These are phyloP conservation scores for Delphinus delphis DNA, from an alignment of 2,113 vertebrate genomes.

Conservation along the genomic window DNA sequence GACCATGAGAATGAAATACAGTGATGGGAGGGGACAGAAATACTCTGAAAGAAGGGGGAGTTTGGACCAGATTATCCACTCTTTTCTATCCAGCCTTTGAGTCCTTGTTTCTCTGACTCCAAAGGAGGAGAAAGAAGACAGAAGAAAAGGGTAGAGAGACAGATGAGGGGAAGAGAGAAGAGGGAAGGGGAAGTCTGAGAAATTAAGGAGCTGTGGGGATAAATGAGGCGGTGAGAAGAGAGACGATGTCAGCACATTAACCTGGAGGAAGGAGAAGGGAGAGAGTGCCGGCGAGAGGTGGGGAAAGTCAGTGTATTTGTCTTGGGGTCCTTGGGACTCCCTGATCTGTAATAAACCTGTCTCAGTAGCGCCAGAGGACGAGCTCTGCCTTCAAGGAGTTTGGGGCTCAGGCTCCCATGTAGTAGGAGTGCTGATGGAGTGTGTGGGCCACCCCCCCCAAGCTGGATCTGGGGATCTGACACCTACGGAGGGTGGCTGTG, in stretches of 20 bases:
- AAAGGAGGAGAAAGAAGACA: background rate
- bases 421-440: fast-evolving
- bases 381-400: fast-evolving
- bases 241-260: background rate
- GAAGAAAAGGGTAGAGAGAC: background rate
- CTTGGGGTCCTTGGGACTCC: background rate
- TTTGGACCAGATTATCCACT: background rate
- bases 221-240: background rate
- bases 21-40: fast-evolving
- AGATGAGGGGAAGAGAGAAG: background rate
- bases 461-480: background rate
- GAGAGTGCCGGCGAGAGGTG: fast-evolving
- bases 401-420: fast-evolving
- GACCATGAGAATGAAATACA: background rate
- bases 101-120: background rate
- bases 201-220: background rate
- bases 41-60: background rate
- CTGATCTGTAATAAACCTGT: background rate
- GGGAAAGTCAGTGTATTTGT: fast-evolving
- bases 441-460: background rate
- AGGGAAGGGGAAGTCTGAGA: too few species aligned
- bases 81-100: background rate
- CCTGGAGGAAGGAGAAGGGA: background rate
- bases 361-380: background rate
- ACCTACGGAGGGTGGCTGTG: too few species aligned